phyloP scores from a whole-genome alignment of 2,888 invertebrate species.

The Pemphredon lugubris region DNA sequence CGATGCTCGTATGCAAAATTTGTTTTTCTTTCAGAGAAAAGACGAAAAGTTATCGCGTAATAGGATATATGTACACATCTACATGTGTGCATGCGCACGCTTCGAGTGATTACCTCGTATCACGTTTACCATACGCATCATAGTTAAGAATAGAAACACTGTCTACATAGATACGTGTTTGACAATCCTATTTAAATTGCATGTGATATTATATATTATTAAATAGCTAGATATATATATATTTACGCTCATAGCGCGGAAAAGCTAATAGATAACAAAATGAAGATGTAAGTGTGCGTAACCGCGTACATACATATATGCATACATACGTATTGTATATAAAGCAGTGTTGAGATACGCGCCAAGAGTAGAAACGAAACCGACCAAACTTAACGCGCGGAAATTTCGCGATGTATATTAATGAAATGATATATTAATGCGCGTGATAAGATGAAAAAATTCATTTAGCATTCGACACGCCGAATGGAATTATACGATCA shows the following conservation, averaged over 20 bases:
- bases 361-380: conserved; percentile 50
- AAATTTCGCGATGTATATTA: conserved; percentile 54
- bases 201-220: conserved; percentile 76
- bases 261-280: conserved; percentile 1
- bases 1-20: too few relatives aligned
- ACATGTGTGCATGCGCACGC: conserved; percentile 37
- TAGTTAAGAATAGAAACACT: conserved; percentile 51
- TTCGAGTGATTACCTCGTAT: conserved; percentile 44
- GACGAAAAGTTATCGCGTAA: conserved; percentile 16
- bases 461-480: conserved; percentile 23
- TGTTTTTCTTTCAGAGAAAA: too few relatives aligned
- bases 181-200: conserved; percentile 80
- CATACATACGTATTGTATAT: conserved; percentile 38
- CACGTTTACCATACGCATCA: conserved; percentile 41
- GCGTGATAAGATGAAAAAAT: conserved; percentile 44
- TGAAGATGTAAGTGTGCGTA: neutral
- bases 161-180: conserved; percentile 75
- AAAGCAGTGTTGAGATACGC: conserved; percentile 32
- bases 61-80: neutral
- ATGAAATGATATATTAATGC: too few relatives aligned
- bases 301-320: conserved; percentile 36
- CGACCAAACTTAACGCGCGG: conserved; percentile 69
- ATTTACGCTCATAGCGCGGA: neutral
- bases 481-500: neutral
- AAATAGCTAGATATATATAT: conserved; percentile 31